phyloP scores from a whole-genome alignment of 1,140 invertebrate species.

The Leptopilina clavipes region DNA sequence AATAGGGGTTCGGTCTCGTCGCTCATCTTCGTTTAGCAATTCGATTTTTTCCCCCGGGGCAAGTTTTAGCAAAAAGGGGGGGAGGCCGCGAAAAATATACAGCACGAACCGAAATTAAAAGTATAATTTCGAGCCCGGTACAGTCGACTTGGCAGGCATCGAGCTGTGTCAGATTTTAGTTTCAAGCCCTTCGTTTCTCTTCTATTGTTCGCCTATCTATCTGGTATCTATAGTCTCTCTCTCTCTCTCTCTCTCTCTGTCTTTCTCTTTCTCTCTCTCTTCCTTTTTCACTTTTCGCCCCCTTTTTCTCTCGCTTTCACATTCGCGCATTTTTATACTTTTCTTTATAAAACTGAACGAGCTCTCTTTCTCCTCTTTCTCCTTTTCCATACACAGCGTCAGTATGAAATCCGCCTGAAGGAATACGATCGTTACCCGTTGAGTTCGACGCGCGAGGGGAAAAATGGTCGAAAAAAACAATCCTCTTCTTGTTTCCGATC shows the following conservation, averaged over 20 bases:
- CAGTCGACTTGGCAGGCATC: slow-evolving; percentile 46
- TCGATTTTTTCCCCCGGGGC: slow-evolving; percentile 7
- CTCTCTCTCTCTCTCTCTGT: slow-evolving; percentile 39
- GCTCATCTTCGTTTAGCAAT: slow-evolving; percentile 26
- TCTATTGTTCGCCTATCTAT: neutral
- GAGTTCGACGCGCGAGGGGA: slow-evolving; percentile 36
- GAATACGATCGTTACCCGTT: slow-evolving; percentile 55
- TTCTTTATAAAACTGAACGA: slow-evolving; percentile 45
- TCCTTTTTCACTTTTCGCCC: slow-evolving; percentile 45
- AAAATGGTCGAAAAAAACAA: slow-evolving; percentile 52
- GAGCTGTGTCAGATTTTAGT: slow-evolving; percentile 55
- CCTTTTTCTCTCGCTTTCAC: slow-evolving; percentile 43
- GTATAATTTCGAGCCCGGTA: slow-evolving; percentile 56
- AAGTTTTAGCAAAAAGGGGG: slow-evolving; percentile 35
- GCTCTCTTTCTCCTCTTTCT: slow-evolving; percentile 44
- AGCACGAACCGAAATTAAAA: slow-evolving; percentile 56
- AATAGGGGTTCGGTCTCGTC: neutral
- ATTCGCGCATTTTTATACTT: slow-evolving; percentile 40
- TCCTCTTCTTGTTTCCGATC: slow-evolving; percentile 65
- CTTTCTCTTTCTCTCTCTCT: slow-evolving; percentile 36
- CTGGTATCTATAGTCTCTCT: slow-evolving; percentile 46
- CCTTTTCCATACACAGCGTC: neutral
- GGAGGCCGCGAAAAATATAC: slow-evolving; percentile 42
- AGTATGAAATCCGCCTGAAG: slow-evolving; percentile 62
- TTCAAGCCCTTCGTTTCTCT: slow-evolving; percentile 47